These are phyloP conservation scores for Megaleporinus macrocephalus DNA, from an alignment of 2,113 vertebrate genomes.

Conservation along the genomic window DNA sequence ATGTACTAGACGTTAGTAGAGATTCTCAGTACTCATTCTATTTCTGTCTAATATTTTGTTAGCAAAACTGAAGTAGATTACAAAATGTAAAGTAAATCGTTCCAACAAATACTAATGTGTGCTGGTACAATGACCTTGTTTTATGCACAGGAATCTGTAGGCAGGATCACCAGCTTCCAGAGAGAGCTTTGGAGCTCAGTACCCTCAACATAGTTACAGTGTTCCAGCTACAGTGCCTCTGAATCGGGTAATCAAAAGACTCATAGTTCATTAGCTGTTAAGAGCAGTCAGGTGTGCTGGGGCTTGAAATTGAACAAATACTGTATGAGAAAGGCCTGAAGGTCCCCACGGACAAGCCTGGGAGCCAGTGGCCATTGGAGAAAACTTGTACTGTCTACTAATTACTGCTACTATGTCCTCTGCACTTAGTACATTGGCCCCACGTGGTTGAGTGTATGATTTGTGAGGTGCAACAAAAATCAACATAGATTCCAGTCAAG, in stretches of 20 bases:
- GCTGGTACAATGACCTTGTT: too few relatives aligned
- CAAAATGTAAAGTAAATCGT: too few relatives aligned
- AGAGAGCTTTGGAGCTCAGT: constrained; percentile 17
- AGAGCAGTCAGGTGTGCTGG: constrained; percentile 43
- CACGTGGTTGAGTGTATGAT: background rate
- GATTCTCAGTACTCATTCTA: too few relatives aligned
- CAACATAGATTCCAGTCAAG: too few relatives aligned
- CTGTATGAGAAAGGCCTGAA: constrained; percentile 14
- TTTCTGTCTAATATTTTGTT: too few relatives aligned
- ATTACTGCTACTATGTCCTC: background rate
- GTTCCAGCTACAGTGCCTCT: constrained; percentile 26
- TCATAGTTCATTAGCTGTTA: constrained; percentile 37
- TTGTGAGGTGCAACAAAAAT: too few relatives aligned
- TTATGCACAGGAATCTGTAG: background rate
- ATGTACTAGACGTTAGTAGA: too few relatives aligned
- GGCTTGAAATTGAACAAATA: constrained; percentile 57
- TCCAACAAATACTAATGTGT: too few relatives aligned
- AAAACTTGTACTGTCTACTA: background rate
- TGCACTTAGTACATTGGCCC: background rate
- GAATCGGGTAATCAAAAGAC: constrained; percentile 47
- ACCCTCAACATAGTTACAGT: background rate
- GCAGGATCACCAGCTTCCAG: constrained; percentile 8
- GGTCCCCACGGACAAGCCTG: constrained; percentile 14
- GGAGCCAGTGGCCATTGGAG: background rate
- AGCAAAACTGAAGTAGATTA: too few relatives aligned